Evolutionary conservation across 2,888 invertebrate genomes (phyloP).

Genomic region (Hypercompe scribonia): DNA sequence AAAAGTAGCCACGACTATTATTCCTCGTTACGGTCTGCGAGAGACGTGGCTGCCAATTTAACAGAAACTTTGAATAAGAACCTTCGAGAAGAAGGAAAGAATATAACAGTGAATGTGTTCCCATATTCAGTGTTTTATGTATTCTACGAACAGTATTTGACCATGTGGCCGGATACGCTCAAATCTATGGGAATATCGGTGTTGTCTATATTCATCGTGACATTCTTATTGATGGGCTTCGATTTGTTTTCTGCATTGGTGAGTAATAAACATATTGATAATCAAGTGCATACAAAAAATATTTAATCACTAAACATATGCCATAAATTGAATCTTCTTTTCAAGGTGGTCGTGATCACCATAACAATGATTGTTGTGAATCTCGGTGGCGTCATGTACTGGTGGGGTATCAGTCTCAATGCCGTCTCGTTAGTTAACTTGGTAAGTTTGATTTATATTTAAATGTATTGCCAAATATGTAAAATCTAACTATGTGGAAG

Average conservation of each 20-base stretch:
- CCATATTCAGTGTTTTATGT: slow-evolving; percentile 99
- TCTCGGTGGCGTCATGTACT: slow-evolving; percentile 98
- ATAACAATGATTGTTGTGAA: slow-evolving; percentile 97
- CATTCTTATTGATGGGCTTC: slow-evolving; percentile 97
- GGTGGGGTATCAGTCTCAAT: slow-evolving; percentile 98
- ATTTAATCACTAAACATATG: neutral
- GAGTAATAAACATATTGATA: slow-evolving; percentile 47
- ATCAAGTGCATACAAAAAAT: neutral
- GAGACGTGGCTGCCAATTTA: slow-evolving; percentile 92
- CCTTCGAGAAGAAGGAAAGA: slow-evolving; percentile 78
- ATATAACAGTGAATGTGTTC: slow-evolving; percentile 89
- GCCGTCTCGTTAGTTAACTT: slow-evolving; percentile 99
- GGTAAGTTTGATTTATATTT: slow-evolving; percentile 77
- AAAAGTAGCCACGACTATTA: slow-evolving; percentile 97
- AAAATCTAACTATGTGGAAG: neutral
- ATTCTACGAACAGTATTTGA: slow-evolving; percentile 99
- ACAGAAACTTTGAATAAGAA: slow-evolving; percentile 87
- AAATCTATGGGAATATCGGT: slow-evolving; percentile 96
- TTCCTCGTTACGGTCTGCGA: slow-evolving; percentile 93
- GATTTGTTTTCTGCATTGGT: slow-evolving; percentile 95
- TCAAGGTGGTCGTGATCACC: slow-evolving; percentile 93
- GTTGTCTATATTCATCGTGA: slow-evolving; percentile 96
- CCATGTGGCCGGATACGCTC: slow-evolving; percentile 97
- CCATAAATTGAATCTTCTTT: slow-evolving; percentile 9
- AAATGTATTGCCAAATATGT: neutral